phyloP scores from a whole-genome alignment of 2,888 invertebrate genomes.

The Drosophila borealis region DNA sequence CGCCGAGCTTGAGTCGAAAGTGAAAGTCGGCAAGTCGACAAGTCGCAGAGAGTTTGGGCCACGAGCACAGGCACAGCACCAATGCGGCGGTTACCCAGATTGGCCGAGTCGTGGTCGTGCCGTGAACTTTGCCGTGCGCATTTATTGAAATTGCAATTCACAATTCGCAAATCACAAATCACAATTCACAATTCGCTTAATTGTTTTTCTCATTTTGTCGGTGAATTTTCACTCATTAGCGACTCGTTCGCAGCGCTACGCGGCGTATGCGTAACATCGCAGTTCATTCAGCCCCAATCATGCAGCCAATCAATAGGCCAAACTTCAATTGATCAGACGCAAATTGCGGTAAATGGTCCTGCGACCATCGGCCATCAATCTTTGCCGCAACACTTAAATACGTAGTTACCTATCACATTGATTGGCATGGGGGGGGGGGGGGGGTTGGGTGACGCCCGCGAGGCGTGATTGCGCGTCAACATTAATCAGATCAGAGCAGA shows the following conservation, averaged over 20 bases:
- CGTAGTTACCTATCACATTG: constrained; percentile 19
- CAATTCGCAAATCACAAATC: constrained; percentile 70
- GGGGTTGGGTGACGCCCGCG: constrained; percentile 12
- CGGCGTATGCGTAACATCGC: constrained; percentile 59
- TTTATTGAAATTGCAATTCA: constrained; percentile 75
- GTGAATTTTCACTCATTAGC: constrained; percentile 74
- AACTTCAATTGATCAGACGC: constrained; percentile 34
- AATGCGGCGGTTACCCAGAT: constrained; percentile 51
- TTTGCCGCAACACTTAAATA: constrained; percentile 28
- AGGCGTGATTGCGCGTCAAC: constrained; percentile 8
- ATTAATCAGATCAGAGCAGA: constrained; percentile 1
- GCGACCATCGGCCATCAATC: constrained; percentile 27
- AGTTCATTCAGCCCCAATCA: constrained; percentile 47
- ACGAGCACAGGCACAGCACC: constrained; percentile 26
- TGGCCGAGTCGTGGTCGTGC: constrained; percentile 43
- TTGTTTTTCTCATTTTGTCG: constrained; percentile 65
- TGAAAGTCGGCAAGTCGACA: constrained; percentile 62
- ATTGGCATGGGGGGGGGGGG: background rate
- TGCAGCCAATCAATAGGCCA: constrained; percentile 44
- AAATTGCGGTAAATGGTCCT: constrained; percentile 45
- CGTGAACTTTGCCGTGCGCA: constrained; percentile 71
- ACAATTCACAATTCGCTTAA: constrained; percentile 73
- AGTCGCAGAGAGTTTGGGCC: constrained; percentile 46
- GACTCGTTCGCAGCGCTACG: constrained; percentile 42
- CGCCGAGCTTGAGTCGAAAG: constrained; percentile 61